These are phyloP conservation scores for Mylabris sibirica DNA, from an alignment of 2,888 invertebrate species.

Conservation along the genomic window DNA sequence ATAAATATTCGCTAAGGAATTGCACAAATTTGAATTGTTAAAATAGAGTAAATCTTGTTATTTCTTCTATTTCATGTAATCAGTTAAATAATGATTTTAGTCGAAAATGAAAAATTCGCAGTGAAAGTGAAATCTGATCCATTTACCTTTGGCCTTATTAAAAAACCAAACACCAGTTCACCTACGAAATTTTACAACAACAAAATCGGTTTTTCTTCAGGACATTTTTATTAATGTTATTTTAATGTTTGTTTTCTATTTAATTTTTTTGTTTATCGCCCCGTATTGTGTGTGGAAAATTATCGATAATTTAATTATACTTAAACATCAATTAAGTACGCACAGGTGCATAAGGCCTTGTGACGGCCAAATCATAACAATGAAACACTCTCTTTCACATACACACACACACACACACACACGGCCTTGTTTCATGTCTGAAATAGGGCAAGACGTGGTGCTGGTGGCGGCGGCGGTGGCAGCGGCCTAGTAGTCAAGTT, in stretches of 20 bases:
- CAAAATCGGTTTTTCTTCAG: too few relatives aligned
- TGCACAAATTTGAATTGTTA: background rate
- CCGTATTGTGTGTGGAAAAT: background rate
- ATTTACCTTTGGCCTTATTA: constrained; percentile 8
- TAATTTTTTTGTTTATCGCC: background rate
- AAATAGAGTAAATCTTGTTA: too few relatives aligned
- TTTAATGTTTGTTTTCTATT: background rate
- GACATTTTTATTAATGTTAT: too few relatives aligned
- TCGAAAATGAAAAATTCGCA: background rate
- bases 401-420: background rate
- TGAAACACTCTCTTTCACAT: background rate
- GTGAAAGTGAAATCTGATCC: constrained; percentile 2
- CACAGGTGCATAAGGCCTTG: constrained; percentile 24
- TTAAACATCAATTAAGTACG: constrained; percentile 16
- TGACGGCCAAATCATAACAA: constrained; percentile 18
- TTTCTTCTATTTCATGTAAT: background rate
- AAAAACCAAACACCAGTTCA: background rate
- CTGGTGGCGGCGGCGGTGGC: too few relatives aligned
- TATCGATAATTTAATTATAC: background rate
- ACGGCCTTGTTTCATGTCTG: constrained; percentile 18
- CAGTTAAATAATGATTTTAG: background rate
- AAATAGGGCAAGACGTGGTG: constrained; percentile 14
- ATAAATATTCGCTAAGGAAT: background rate
- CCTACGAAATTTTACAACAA: too few relatives aligned
- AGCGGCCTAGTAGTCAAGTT: constrained; percentile 19